Evolutionary conservation across 2,113 vertebrate genomes (phyloP).

Genomic region (Equus przewalskii): DNA sequence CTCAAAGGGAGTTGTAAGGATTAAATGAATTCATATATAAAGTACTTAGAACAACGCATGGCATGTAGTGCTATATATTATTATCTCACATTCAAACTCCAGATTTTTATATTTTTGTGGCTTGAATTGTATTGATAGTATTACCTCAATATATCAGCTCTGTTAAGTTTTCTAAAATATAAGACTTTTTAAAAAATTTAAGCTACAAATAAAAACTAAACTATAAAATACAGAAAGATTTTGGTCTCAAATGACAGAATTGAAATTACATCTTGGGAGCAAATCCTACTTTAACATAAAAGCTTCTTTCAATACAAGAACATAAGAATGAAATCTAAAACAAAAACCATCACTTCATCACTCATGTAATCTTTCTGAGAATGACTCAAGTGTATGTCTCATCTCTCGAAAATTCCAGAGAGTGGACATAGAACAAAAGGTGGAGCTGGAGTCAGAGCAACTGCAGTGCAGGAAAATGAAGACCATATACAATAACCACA

Average conservation of each 20-base stretch:
- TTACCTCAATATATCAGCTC: neutral
- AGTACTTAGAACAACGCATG: neutral
- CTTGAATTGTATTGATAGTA: neutral
- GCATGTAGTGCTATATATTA: neutral
- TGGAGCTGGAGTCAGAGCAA: neutral
- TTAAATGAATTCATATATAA: neutral
- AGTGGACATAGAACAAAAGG: neutral
- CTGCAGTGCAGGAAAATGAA: neutral
- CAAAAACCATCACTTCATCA: neutral
- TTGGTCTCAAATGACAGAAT: neutral
- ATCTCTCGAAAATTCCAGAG: neutral
- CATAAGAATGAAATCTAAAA: conserved; percentile 21
- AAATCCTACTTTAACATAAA: neutral
- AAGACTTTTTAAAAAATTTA: neutral
- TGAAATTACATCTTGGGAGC: conserved; percentile 38
- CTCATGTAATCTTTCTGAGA: neutral
- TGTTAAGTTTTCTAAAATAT: conserved; percentile 22
- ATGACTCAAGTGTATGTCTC: neutral
- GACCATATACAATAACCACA: neutral
- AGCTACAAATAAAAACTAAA: conserved; percentile 6
- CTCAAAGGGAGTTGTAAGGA: neutral
- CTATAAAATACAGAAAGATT: conserved; percentile 23
- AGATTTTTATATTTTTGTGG: neutral
- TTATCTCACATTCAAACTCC: neutral
- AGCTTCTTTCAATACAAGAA: neutral